phyloP scores from a whole-genome alignment of 2,113 vertebrate species.

The Varanus salvator region DNA sequence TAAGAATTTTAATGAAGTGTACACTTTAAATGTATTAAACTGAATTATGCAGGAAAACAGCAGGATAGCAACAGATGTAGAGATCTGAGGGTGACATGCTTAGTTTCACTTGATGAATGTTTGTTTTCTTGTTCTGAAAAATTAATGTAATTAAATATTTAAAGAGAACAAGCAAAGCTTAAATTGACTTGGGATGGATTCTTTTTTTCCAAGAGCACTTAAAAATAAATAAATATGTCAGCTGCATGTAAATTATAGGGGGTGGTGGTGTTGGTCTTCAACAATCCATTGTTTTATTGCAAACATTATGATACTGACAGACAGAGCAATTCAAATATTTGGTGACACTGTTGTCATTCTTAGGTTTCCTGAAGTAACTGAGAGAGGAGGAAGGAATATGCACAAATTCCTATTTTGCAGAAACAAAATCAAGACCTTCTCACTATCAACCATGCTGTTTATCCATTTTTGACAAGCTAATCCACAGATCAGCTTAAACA shows the following conservation, averaged over 20 bases:
- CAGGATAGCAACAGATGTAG: conserved; percentile 78
- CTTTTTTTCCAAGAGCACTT: conserved; percentile 58
- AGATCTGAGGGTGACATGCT: conserved; percentile 79
- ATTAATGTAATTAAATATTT: conserved; percentile 84
- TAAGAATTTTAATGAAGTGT: conserved; percentile 73
- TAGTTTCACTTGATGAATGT: conserved; percentile 84
- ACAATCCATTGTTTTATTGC: conserved; percentile 12
- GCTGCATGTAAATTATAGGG: conserved; percentile 53
- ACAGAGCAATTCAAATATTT: conserved; percentile 24
- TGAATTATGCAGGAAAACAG: conserved; percentile 82
- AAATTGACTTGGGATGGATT: conserved; percentile 71
- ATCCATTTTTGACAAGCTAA: not conserved
- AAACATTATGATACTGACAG: conserved; percentile 34
- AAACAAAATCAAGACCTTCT: not conserved
- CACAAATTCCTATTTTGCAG: accelerated
- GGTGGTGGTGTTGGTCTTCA: conserved; percentile 5
- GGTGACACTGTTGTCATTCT: not conserved
- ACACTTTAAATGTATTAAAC: conserved; percentile 77
- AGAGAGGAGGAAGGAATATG: not conserved
- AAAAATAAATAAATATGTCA: conserved; percentile 45
- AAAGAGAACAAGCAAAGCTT: conserved; percentile 76
- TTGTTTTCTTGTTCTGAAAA: conserved; percentile 84
- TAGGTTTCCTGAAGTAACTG: not conserved
- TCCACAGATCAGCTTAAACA: not conserved
- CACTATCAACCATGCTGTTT: not conserved